Evolutionary conservation across 2,888 invertebrate species (phyloP), one percentile per base, ranked within the genome.

Genomic region (Mactromeris polynyma): DNA sequence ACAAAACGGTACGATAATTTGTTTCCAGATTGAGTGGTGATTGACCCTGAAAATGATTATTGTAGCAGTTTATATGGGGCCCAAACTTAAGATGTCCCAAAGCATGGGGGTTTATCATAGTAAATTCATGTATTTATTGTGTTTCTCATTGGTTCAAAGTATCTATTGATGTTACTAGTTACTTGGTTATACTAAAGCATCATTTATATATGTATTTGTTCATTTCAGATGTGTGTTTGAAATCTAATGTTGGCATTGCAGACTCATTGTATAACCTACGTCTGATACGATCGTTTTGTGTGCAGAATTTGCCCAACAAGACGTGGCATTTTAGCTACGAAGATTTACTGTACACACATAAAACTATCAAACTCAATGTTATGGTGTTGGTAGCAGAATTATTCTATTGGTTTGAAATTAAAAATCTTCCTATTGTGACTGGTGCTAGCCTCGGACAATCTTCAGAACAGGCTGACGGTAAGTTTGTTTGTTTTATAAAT

Each of bases 271-370:
- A 99, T 97, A 99, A 99, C 97, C 98, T 99, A 85, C 98, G 98
- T 97, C 97, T 99, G 96, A 98, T 99, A 91, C 98, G 98, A 96
- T 98, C 98, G 96, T 99, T 99, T 97, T 99, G 99, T 96, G 97
- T 97, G 95, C 97, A 98, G 96, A 98, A 98, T 97, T 97, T 99
- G 97, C 98, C 99, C 95, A 98, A 98, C 96, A 98, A 98, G 96
- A 98, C 98, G 96, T 99, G 99, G 97, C 99, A 99, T 97, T 98
- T 99, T 98, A 98, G 98, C 97, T 98, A 98, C n/a, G 99, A 99
- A 97, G 99, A 99, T 97, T 98, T 99, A 94, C 98, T 99, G 64
- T 99, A 99, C 96, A 98, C 99, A 98, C 97, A 98, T 97, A 98
- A 98, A 98, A 98, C 98, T 95, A 98, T 98, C 93, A 98, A 98